These are phyloP conservation scores for Magallana nippona DNA, from an alignment of 2,888 invertebrate species.

Conservation along the genomic window DNA sequence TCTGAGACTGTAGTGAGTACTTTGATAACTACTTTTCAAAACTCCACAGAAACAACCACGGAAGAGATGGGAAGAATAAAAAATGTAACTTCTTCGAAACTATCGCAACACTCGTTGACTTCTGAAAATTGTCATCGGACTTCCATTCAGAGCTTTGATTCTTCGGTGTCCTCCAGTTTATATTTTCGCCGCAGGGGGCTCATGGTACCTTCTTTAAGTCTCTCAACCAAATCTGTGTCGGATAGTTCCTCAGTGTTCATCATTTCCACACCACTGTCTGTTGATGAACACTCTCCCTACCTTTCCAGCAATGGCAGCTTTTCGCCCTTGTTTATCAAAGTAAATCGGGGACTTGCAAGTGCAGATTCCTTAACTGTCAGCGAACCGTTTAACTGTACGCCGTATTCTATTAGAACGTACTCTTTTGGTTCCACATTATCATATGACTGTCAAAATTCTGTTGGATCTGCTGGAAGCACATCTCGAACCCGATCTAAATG, in stretches of 20 bases:
- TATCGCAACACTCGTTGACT: not conserved
- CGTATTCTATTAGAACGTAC: not conserved
- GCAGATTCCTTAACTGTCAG: not conserved
- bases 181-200: not conserved
- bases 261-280: not conserved
- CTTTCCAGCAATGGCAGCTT: conserved; percentile 4
- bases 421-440: conserved; percentile 11
- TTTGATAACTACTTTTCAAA: not conserved
- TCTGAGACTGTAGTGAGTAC: not conserved
- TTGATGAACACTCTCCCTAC: conserved; percentile 4
- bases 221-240: not conserved
- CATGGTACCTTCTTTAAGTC: not conserved
- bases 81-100: not conserved
- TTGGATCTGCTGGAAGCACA: not conserved
- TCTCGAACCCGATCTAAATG: not conserved
- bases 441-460: not conserved
- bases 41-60: not conserved
- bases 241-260: not conserved
- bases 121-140: not conserved
- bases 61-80: not conserved
- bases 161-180: not conserved
- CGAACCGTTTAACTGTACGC: not conserved
- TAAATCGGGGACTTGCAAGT: not conserved
- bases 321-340: not conserved
- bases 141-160: not conserved